These are phyloP conservation scores for Biston stratarius DNA, from an alignment of 2,888 invertebrate species.

Conservation along the genomic window DNA sequence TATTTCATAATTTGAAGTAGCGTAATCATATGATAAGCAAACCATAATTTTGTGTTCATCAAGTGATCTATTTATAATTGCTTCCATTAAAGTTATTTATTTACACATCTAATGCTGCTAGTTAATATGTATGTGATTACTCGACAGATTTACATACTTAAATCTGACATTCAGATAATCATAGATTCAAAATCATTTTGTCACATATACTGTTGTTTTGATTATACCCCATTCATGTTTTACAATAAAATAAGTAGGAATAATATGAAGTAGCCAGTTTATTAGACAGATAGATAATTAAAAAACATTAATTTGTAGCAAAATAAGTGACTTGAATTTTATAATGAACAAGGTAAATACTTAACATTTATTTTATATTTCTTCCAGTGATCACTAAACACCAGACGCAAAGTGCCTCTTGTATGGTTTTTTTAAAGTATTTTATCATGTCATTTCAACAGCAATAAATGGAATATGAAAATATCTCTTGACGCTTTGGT, in stretches of 20 bases:
- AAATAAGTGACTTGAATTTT: not conserved
- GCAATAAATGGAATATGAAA: slow-evolving; percentile 2
- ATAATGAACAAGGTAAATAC: not conserved
- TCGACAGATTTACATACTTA: slow-evolving; percentile 1
- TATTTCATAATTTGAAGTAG: slow-evolving; percentile 58
- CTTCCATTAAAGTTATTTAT: slow-evolving; percentile 58
- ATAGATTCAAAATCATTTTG: slow-evolving; percentile 17
- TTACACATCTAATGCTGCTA: slow-evolving; percentile 54
- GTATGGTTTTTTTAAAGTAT: not conserved
- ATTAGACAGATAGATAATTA: slow-evolving; percentile 26
- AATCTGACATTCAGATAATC: not conserved
- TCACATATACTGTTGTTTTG: not conserved
- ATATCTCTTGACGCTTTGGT: slow-evolving; percentile 36
- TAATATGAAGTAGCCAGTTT: slow-evolving; percentile 43
- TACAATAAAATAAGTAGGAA: slow-evolving; percentile 44
- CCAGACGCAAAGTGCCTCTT: slow-evolving; percentile 33
- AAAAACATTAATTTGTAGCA: slow-evolving; percentile 18
- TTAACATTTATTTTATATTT: not conserved
- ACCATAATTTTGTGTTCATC: slow-evolving; percentile 72
- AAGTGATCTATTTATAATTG: slow-evolving; percentile 62
- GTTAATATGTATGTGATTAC: slow-evolving; percentile 1
- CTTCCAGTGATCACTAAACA: slow-evolving; percentile 21
- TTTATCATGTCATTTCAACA: slow-evolving; percentile 2
- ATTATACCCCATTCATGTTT: slow-evolving; percentile 25
- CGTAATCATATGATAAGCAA: slow-evolving; percentile 63